Base-by-base conservation (phyloP, 1,140 invertebrate species). In the Drosophila lowei region DNA sequence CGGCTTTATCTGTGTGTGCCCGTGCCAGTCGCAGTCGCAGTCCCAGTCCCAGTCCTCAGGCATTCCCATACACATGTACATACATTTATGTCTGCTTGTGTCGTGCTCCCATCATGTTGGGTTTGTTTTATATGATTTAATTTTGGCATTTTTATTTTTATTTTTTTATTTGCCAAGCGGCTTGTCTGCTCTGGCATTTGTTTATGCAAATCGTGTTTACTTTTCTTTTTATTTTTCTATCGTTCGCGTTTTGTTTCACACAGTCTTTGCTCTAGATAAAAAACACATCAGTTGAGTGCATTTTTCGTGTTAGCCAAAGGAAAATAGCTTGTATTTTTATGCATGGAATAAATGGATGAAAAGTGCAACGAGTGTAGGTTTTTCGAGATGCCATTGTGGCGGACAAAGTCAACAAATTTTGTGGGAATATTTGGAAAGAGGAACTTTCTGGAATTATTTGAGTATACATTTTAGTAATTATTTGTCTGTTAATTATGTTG, bases 71-170 rank as follows among this genome's bases (percentile, higher is more conserved):
- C 28, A 49, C 7, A 15, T 62, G 55, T 56, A 44, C 42, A 55
- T 50, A 46, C 55, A 70, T 47, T 30, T 16, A 28, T 30, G 43
- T 7, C 34, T 54, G 43, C 30, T 23, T 42, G 18, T 70, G 41
- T 41, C 23, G 41, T 62, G 25, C 25, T 28, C 8, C 15, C 49
- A 23, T 62, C 52, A 34, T 75, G 72, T 67, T 50, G 61, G 61
- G 58, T 59, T 85, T 72, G 75, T 68, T 85, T 77, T 63, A 70
- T 79, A 68, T 85, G 66, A 85, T 84, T 79, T 77, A 84, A 85
- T 85, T 85, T 85, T 85, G 56, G 18, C 54, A 81, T 58, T 70
- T 67, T 44, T 68, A 34, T 56, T 54, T 3, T 54, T 34, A 13
- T 65, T 53, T 55, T 34, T 34, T 58, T 53, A 56, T 79, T 84